phyloP scores from a whole-genome alignment of 1,140 invertebrate species.

The Orchesella cincta region DNA sequence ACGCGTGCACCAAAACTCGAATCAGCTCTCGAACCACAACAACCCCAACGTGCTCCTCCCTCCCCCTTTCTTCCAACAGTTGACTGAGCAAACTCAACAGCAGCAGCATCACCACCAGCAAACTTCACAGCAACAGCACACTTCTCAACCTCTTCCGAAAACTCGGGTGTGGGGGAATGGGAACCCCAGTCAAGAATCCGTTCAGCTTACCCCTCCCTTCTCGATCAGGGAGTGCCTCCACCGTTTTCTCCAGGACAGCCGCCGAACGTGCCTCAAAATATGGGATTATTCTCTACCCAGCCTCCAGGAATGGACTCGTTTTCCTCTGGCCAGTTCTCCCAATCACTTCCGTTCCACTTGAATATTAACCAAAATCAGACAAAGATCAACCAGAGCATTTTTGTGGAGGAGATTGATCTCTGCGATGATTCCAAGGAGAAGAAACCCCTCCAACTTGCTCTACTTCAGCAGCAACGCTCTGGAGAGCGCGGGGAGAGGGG shows the following conservation, averaged over 20 bases:
- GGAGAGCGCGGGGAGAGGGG: neutral
- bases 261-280: neutral
- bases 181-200: conserved; percentile 46
- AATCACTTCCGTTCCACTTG: no score
- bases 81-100: conserved; percentile 47
- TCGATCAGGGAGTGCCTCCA: conserved; percentile 38
- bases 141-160: conserved; percentile 25
- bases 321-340: no score
- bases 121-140: conserved; percentile 52
- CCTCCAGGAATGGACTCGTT: no score
- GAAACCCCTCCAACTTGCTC: no score
- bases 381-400: neutral
- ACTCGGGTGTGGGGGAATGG: no score
- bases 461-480: neutral
- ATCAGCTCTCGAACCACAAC: conserved; percentile 51
- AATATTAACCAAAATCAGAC: no score
- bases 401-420: neutral
- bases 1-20: conserved; percentile 47
- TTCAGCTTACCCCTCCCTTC: conserved; percentile 43
- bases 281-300: no score
- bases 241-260: no score
- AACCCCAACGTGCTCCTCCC: conserved; percentile 49
- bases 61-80: conserved; percentile 49
- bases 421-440: conserved; percentile 18
- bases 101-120: conserved; percentile 55